These are phyloP conservation scores for Nycteola revayana DNA, from an alignment of 2,888 invertebrate species.

Conservation along the genomic window DNA sequence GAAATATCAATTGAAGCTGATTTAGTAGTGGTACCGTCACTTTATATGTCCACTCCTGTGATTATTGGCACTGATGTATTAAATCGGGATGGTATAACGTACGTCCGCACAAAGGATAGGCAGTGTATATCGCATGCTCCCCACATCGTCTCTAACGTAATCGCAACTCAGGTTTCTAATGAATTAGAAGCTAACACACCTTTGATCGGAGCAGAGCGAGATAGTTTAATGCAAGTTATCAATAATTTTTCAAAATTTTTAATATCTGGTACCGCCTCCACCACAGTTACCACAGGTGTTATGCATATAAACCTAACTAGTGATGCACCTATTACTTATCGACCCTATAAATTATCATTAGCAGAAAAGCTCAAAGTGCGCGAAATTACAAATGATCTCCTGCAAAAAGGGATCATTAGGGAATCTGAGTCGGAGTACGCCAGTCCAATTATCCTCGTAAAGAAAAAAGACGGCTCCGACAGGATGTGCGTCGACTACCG, in stretches of 20 bases:
- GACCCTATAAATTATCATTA: constrained; percentile 1
- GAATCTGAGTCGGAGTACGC: constrained; percentile 4
- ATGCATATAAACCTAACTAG: neutral
- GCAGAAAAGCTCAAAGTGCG: constrained; percentile 1
- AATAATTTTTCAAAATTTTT: neutral
- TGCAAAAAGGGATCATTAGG: constrained; percentile 1
- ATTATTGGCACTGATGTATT: constrained; percentile 27
- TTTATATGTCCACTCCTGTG: constrained; percentile 20
- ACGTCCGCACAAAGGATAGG: too few relatives aligned
- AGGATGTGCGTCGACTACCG: constrained; percentile 3
- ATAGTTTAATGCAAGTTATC: too few relatives aligned
- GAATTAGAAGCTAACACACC: neutral
- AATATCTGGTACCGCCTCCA: constrained; percentile 1
- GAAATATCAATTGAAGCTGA: neutral
- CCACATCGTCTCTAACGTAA: constrained; percentile 1
- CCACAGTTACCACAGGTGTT: constrained; percentile 1
- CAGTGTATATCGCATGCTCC: too few relatives aligned
- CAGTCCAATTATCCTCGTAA: constrained; percentile 4
- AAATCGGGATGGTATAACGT: too few relatives aligned
- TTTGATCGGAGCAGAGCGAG: neutral
- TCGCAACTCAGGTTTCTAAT: neutral
- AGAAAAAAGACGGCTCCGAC: constrained; percentile 3
- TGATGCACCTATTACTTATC: neutral
- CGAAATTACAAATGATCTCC: constrained; percentile 2
- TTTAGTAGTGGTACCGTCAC: constrained; percentile 17